Base-by-base conservation (phyloP, 2,888 invertebrate genomes). In the Acrocera orbiculus region DNA sequence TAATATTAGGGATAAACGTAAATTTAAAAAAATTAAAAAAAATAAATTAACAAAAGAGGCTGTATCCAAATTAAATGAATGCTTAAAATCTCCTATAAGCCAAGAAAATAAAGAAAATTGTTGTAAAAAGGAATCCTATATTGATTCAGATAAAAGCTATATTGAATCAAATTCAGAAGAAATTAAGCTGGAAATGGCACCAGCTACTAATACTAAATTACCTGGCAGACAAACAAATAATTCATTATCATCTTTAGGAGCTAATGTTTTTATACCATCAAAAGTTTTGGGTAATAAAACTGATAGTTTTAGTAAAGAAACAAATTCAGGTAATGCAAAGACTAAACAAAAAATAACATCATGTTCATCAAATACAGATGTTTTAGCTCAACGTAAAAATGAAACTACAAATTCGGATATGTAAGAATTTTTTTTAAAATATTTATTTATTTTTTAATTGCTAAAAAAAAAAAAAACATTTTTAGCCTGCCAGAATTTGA, bases 161-260 rank as follows among this genome's bases (percentile, higher is more conserved):
- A 20, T 19, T 16, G 30, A 35, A 19, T 31, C 35, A n/a, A 32
- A 26, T 27, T 27, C 32, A 20, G 32, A 27, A 17, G 26, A 7
- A 10, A 9, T 14, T 24, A 26, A 30, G 17, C 19, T 28, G 22
- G 40, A 38, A 44, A 59, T 60, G 60, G 54, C 61, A 44, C 60
- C 61, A 42, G 51, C 58, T 29, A 53, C 54, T 24, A 58, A 54
- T 44, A 52, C 57, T 15, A 60, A 60, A 47, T 46, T 61, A 48
- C 59, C 69, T 16, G 83, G 85, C 34, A 65, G 85, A 38, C 83
- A 85, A 58, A 86, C 85, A 8, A 86, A 86, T 52, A 85, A 85
- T 58, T 85, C 85, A 2, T 63, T 86, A 30, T 78, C 85, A 2
- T 80, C 80, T 9, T 76, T 81, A 32, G 81, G 82, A 3, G 85